A percentile compares a stretch with the other conserved stretches of the same genome.
Evolutionary conservation across 2,113 vertebrate species (phyloP).

Genomic region (Chloropsis hardwickii): DNA sequence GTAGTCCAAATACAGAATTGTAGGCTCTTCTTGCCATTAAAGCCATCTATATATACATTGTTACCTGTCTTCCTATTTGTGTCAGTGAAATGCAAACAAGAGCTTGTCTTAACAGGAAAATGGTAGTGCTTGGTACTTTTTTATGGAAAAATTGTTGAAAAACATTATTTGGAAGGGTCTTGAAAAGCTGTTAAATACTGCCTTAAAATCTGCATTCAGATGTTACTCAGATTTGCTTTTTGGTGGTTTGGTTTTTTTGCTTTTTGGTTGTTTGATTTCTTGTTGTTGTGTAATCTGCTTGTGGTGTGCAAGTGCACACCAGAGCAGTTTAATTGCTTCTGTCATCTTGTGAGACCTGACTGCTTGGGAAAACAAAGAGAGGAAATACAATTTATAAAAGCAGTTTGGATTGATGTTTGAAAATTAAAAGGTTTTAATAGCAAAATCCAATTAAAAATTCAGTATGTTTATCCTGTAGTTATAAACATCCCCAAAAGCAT

Average conservation of each 20-base stretch:
- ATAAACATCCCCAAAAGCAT: fast-evolving
- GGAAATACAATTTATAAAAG: not conserved
- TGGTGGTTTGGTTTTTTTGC: not conserved
- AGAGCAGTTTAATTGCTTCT: not conserved
- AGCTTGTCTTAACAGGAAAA: not conserved
- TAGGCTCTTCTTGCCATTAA: not conserved
- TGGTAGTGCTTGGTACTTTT: not conserved
- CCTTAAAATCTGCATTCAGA: not conserved
- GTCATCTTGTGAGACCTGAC: not conserved
- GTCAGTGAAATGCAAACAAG: not conserved
- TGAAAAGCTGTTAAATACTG: not conserved
- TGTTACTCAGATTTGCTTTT: not conserved
- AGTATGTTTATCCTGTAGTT: not conserved
- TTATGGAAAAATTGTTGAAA: not conserved
- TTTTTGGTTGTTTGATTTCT: not conserved
- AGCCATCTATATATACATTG: not conserved
- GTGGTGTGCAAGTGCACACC: not conserved
- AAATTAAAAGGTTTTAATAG: not conserved
- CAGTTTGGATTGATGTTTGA: not conserved
- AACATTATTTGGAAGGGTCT: not conserved
- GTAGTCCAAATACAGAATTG: not conserved
- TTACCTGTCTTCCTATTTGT: fast-evolving
- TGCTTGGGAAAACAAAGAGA: not conserved
- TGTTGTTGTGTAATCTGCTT: not conserved
- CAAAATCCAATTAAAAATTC: not conserved